Percentiles rank a stretch among this genome's conserved stretches.
Conservation (phyloP, 2,113 vertebrate species). For the Macaca mulatta region DNA sequence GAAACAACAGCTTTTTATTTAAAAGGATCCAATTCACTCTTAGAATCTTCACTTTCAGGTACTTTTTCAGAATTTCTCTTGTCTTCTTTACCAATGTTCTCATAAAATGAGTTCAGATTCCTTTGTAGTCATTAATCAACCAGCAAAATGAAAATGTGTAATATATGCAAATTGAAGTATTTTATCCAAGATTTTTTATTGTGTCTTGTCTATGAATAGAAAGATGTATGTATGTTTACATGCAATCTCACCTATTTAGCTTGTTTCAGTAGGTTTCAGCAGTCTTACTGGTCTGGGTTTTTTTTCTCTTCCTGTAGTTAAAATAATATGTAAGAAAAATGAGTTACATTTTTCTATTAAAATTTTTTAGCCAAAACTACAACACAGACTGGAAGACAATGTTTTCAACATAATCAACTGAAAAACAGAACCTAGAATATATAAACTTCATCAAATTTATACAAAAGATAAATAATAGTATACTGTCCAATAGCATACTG, state of each 20-base stretch:
- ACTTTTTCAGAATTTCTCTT: conserved; percentile 15
- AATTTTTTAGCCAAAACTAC: neutral
- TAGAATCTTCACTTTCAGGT: neutral
- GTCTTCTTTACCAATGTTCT: neutral
- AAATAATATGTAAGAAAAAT: neutral
- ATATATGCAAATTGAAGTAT: conserved; percentile 42
- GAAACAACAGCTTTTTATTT: neutral
- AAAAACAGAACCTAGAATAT: neutral
- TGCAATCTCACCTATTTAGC: neutral
- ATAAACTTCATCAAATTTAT: neutral
- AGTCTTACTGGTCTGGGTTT: neutral
- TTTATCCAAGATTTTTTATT: conserved; percentile 22
- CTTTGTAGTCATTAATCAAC: conserved; percentile 49
- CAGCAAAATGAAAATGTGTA: neutral
- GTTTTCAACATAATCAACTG: neutral
- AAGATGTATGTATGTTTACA: conserved; percentile 6
- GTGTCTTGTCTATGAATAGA: neutral
- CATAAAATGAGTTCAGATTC: conserved; percentile 7
- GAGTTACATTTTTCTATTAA: neutral
- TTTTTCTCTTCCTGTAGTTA: conserved; percentile 7
- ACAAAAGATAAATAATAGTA: neutral
- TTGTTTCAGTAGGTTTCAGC: neutral
- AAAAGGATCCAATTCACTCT: neutral
- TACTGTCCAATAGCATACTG: neutral
- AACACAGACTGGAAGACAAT: neutral